Conservation (phyloP, 2,888 invertebrate species). For the Carterocephalus palaemon region DNA sequence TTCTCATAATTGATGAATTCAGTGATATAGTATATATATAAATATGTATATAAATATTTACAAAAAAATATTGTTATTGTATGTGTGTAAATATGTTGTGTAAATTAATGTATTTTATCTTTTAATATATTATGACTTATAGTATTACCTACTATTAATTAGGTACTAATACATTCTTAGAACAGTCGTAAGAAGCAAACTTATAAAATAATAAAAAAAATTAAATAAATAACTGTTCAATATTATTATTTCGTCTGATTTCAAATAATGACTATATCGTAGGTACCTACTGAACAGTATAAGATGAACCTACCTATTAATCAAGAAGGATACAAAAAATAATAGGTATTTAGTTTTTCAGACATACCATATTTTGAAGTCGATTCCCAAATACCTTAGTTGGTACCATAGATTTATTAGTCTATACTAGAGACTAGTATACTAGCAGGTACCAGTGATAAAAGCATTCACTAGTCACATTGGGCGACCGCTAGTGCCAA, state of each 20-base stretch:
- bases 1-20: slow-evolving; percentile 26
- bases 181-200: slow-evolving; percentile 48
- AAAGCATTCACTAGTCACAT: too few species aligned
- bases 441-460: too few species aligned
- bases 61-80: slow-evolving; percentile 32
- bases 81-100: slow-evolving; percentile 32
- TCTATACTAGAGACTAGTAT: too few species aligned
- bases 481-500: too few species aligned
- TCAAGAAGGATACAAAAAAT: too few species aligned
- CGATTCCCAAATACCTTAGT: too few species aligned
- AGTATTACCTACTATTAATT: slow-evolving; percentile 46
- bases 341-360: too few species aligned
- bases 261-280: too few species aligned
- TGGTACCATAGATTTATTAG: too few species aligned
- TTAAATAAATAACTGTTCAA: slow-evolving; percentile 25
- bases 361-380: too few species aligned
- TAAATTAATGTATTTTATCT: slow-evolving; percentile 34
- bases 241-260: background rate
- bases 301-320: too few species aligned
- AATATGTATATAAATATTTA: slow-evolving; percentile 33
- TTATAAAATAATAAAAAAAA: slow-evolving; percentile 43
- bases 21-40: slow-evolving; percentile 38
- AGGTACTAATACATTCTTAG: slow-evolving; percentile 36
- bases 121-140: slow-evolving; percentile 33
- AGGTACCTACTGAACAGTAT: too few species aligned